phyloP scores from a whole-genome alignment of 1,140 invertebrate species.

The Tyrophagus putrescentiae region DNA sequence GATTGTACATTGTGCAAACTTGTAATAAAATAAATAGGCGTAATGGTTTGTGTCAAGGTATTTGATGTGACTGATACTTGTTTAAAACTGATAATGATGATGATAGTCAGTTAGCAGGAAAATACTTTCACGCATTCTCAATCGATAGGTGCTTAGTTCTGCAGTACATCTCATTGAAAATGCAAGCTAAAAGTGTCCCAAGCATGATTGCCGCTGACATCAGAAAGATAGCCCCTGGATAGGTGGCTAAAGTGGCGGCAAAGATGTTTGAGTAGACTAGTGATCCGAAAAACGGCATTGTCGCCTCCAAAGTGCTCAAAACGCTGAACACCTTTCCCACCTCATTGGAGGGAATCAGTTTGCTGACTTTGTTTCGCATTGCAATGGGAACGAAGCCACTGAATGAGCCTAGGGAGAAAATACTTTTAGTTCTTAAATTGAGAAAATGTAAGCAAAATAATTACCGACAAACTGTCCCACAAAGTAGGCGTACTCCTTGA shows the following conservation, averaged over 20 bases:
- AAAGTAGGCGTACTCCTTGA: not conserved
- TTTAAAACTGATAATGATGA: no score
- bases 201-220: not conserved
- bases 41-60: no score
- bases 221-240: not conserved
- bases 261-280: conserved; percentile 1
- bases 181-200: no score
- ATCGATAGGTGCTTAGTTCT: no score
- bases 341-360: not conserved
- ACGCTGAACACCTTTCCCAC: conserved; percentile 12
- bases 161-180: no score
- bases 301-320: not conserved
- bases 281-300: not conserved
- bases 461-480: not conserved
- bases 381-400: not conserved
- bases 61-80: no score
- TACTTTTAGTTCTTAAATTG: not conserved
- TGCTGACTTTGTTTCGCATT: not conserved
- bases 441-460: not conserved
- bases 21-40: no score
- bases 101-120: no score
- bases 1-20: no score
- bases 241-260: not conserved
- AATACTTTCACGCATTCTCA: no score
- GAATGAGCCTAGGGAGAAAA: conserved; percentile 1